Evolutionary conservation across 2,113 vertebrate genomes (phyloP).

Genomic region (Excalfactoria chinensis): DNA sequence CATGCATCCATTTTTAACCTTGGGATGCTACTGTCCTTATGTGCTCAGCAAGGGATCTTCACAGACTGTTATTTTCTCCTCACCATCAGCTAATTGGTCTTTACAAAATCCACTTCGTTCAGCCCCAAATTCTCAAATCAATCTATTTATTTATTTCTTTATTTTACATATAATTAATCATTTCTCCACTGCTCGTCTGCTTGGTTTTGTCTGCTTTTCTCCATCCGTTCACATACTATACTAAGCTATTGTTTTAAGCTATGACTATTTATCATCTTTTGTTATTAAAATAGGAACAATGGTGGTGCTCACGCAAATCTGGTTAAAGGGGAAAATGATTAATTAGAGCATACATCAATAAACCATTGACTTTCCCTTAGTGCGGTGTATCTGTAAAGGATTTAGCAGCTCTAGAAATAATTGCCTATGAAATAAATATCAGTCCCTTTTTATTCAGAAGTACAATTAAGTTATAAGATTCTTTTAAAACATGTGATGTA

Average conservation of each 20-base stretch:
- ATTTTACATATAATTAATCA: conserved; percentile 7
- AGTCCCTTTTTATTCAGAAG: background rate
- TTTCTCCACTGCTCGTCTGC: background rate
- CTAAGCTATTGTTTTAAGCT: background rate
- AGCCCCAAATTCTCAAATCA: conserved; percentile 41
- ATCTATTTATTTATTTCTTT: background rate
- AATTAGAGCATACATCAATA: background rate
- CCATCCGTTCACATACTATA: background rate
- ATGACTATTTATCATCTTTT: background rate
- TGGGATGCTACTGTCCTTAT: background rate
- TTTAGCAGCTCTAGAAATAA: conserved; percentile 18
- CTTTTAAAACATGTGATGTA: background rate
- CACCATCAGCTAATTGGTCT: conserved; percentile 13
- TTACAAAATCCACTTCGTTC: background rate
- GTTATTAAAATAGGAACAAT: background rate
- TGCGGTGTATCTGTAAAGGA: background rate
- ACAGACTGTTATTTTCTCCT: background rate
- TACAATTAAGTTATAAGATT: background rate
- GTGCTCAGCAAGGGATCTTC: background rate
- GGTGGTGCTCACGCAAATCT: background rate
- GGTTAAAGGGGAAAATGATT: background rate
- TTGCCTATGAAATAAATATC: background rate
- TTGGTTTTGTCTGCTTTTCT: conserved; percentile 1
- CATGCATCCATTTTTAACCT: conserved; percentile 29
- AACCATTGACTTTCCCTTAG: background rate